phyloP scores from a whole-genome alignment of 2,888 invertebrate species.

The Oscheius myriophilus region DNA sequence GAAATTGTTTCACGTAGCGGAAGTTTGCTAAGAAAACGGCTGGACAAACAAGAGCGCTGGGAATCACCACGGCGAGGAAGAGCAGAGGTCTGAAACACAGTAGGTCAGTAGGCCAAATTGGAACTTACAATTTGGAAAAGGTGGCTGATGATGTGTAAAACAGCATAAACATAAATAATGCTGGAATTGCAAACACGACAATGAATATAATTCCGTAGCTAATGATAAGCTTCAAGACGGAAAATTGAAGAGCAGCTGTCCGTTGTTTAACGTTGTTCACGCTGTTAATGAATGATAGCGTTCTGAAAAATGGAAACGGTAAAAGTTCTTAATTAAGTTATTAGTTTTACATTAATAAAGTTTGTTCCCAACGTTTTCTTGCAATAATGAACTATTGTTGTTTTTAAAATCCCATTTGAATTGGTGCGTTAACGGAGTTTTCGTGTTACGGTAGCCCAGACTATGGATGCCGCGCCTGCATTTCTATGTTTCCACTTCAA shows the following conservation, averaged over 20 bases:
- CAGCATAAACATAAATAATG: background rate
- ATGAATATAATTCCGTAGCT: constrained; percentile 23
- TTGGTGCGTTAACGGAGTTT: no score
- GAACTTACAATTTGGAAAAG: constrained; percentile 1
- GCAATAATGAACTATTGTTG: no score
- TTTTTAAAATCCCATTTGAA: no score
- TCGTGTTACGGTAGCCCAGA: no score
- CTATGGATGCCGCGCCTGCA: no score
- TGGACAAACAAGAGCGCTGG: constrained; percentile 19
- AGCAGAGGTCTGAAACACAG: constrained; percentile 12
- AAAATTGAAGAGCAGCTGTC: constrained; percentile 19
- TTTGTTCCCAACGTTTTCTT: no score
- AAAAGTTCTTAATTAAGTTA: background rate
- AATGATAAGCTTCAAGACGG: constrained; percentile 16
- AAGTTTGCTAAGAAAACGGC: constrained; percentile 22
- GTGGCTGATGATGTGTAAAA: no score
- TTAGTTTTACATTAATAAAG: background rate
- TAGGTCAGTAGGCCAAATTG: background rate
- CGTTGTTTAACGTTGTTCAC: constrained; percentile 13
- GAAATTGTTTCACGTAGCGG: constrained; percentile 19
- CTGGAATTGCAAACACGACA: constrained; percentile 17
- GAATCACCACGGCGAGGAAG: constrained; percentile 14
- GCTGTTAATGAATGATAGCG: constrained; percentile 4
- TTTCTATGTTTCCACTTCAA: no score
- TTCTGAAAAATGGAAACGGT: constrained; percentile 6